These are phyloP conservation scores for Stramonita haemastoma DNA, from an alignment of 2,888 invertebrate genomes.

Conservation along the genomic window DNA sequence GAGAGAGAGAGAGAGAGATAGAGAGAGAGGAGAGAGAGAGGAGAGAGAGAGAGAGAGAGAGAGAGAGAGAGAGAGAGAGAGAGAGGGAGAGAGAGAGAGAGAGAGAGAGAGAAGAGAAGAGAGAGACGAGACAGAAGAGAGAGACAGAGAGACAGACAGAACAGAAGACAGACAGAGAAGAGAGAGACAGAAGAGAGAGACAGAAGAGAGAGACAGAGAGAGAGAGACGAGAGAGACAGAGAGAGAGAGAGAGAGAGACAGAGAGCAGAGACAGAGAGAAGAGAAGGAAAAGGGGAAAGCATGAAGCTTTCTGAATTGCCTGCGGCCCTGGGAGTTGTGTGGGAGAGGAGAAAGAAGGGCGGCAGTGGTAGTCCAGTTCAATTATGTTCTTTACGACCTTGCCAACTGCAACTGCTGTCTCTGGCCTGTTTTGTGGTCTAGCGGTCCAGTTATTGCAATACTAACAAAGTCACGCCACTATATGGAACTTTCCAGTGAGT, in stretches of 20 bases:
- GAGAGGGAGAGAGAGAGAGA: constrained; percentile 8
- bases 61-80: no score
- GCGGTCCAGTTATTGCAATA: no score
- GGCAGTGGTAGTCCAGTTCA: no score
- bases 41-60: background rate
- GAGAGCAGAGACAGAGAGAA: no score
- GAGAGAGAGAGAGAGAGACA: background rate
- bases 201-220: background rate
- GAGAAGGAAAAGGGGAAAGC: background rate
- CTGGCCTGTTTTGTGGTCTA: no score
- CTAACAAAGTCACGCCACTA: no score
- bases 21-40: background rate
- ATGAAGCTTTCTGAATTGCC: no score
- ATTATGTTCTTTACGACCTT: no score
- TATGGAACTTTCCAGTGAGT: no score
- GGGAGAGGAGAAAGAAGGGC: no score
- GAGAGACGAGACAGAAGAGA: background rate
- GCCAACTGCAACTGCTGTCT: no score
- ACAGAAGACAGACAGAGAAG: background rate
- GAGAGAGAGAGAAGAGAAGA: background rate
- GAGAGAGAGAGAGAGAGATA: background rate
- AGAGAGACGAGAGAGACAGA: background rate
- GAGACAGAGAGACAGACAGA: background rate
- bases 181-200: background rate
- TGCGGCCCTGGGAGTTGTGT: background rate